These are phyloP conservation scores for Amblyjoppa fuscipennis DNA, from an alignment of 2,888 invertebrate species.

Conservation along the genomic window DNA sequence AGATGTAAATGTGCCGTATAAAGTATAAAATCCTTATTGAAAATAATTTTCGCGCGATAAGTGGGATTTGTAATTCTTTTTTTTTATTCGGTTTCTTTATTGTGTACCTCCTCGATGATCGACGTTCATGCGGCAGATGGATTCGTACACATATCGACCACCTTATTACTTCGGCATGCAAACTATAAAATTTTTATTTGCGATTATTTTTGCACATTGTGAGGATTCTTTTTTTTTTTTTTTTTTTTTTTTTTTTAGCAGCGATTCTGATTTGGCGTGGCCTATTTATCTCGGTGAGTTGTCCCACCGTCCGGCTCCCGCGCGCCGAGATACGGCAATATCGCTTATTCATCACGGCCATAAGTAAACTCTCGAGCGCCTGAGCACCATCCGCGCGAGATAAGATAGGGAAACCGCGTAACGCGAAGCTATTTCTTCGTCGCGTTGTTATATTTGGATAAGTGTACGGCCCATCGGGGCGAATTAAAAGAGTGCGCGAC, in stretches of 20 bases:
- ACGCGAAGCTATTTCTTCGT: conserved; percentile 56
- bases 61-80: neutral
- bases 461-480: conserved; percentile 28
- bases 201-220: neutral
- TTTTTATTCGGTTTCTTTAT: neutral
- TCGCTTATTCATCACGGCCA: conserved; percentile 69
- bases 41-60: too few species aligned
- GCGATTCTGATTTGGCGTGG: neutral
- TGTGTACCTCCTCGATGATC: neutral
- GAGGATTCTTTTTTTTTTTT: neutral
- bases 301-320: conserved; percentile 45
- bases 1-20: too few species aligned
- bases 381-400: conserved; percentile 53
- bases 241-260: neutral
- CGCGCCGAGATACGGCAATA: conserved; percentile 62
- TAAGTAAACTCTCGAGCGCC: conserved; percentile 57
- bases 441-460: conserved; percentile 63
- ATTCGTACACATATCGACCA: neutral
- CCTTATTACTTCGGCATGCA: neutral
- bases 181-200: neutral
- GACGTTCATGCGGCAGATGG: too few species aligned
- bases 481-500: neutral
- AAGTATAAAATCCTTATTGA: too few species aligned
- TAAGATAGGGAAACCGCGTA: conserved; percentile 66
- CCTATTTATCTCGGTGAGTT: conserved; percentile 26